Evolutionary conservation across 2,113 vertebrate species (phyloP), one percentile per base, ranked within the genome.

Genomic region (Microcebus lehilahytsara): DNA sequence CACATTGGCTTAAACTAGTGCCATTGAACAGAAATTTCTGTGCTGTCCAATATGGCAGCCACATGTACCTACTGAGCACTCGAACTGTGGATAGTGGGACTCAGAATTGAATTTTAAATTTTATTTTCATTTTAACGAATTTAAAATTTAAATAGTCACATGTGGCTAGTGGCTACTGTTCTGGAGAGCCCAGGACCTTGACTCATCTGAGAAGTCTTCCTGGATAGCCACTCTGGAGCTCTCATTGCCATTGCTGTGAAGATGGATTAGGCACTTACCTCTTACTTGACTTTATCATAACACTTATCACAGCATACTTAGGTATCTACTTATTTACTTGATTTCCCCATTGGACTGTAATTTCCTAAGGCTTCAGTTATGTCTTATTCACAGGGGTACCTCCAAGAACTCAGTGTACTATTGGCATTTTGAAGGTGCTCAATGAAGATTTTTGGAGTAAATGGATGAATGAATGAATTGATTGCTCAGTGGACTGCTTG

Each of bases 391-490:
- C n/a, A 72, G 32, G 32, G 71, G 85, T 80, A 62, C 34, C 49
- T 85, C 32, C 9, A 79, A 22, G 89, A 51, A 56, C 32, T 27
- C 71, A 80, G 34, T 84, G 27, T 58, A 74, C 78, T 72, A 69
- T 9, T 49, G 42, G 32, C 34, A 89, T 85, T 89, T 94, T 13
- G 32, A 62, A 95, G 27, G 19, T 53, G 11, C 32, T 69, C 3
- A 5, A 46, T 66, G 56, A 86, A 89, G 66, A 74, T 5, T 88
- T 71, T 93, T 79, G 46, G 32, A 93, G 60, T 84, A 56, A 81
- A 94, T 83, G 62, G n/a, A 89, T 37, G 96, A 97, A 89, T 7
- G 95, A 58, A 75, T 27, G 66, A 86, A 86, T 22, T 62, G 91
- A 84, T 60, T 49, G 7, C 30, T 93, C 40, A 16, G 40, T 17